A percentile compares a stretch with the other conserved stretches of the same genome.
Conservation (phyloP, 2,113 vertebrate genomes). For the Dendrocopos noguchii region DNA sequence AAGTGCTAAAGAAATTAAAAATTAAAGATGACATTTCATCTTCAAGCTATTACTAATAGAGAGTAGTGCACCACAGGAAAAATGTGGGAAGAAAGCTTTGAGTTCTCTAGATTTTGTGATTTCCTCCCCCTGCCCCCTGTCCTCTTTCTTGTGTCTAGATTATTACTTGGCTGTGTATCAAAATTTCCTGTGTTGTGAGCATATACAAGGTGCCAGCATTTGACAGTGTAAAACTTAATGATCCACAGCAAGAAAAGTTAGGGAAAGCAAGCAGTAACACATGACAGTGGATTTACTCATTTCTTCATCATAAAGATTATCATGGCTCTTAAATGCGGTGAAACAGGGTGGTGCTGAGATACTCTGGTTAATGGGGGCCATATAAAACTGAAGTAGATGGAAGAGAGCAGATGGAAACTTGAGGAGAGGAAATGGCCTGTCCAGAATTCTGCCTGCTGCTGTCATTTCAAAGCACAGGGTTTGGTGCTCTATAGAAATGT, state of each 20-base stretch:
- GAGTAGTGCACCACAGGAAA: not conserved
- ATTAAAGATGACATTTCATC: constrained; percentile 15
- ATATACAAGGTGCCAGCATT: not conserved
- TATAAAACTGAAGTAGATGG: not conserved
- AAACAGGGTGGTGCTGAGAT: not conserved
- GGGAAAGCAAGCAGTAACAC: not conserved
- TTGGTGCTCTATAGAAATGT: not conserved
- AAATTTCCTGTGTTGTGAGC: not conserved
- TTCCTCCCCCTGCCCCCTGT: not conserved
- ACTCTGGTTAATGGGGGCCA: not conserved
- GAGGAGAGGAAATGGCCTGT: not conserved
- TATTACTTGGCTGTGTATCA: not conserved
- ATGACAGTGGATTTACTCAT: constrained; percentile 11
- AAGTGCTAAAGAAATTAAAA: constrained; percentile 27
- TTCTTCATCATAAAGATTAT: not conserved
- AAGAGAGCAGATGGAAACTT: not conserved
- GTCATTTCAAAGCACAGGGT: not conserved
- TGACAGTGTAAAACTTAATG: constrained; percentile 17
- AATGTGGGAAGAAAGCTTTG: not conserved
- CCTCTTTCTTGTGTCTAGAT: not conserved
- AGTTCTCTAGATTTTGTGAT: not conserved
- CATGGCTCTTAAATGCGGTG: not conserved
- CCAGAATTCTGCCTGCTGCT: not conserved
- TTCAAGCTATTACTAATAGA: not conserved
- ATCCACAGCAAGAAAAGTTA: not conserved